Evolutionary conservation across 2,797 vertebrate genomes (phyloP).

Genomic region (Coendou prehensilis): DNA sequence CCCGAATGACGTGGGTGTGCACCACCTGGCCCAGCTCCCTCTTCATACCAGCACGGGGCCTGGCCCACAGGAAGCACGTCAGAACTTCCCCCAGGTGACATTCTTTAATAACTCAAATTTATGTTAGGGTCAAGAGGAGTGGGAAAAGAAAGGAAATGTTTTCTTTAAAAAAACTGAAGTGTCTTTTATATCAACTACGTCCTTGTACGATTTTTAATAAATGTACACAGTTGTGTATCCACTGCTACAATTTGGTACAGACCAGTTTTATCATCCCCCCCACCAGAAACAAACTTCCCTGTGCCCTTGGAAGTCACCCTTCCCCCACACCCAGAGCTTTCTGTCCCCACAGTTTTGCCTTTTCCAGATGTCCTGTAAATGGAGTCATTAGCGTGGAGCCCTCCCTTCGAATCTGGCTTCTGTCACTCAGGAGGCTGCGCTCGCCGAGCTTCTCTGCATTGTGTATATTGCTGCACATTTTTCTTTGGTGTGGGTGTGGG

Average conservation of each 20-base stretch:
- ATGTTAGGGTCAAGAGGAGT: neutral
- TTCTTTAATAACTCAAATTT: neutral
- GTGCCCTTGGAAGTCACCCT: rapidly evolving
- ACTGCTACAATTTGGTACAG: rapidly evolving
- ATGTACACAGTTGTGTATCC: neutral
- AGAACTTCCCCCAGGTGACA: neutral
- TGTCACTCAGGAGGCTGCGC: neutral
- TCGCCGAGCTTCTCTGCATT: neutral
- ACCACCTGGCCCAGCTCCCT: neutral
- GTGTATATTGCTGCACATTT: neutral
- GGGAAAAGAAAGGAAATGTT: neutral
- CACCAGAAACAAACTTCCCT: neutral
- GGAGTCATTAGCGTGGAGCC: neutral
- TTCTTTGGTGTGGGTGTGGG: neutral
- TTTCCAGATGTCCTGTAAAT: neutral
- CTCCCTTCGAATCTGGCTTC: neutral
- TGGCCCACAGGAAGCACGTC: rapidly evolving
- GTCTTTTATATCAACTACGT: neutral
- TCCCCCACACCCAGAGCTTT: rapidly evolving
- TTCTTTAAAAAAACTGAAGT: neutral
- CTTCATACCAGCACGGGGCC: neutral
- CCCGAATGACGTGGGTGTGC: neutral
- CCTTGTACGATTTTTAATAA: neutral
- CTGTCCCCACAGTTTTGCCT: neutral
- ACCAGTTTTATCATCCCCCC: neutral